Evolutionary conservation across 2,888 invertebrate genomes (phyloP), one percentile per base, ranked within the genome.

Genomic region (Chloroclystis v-ata): DNA sequence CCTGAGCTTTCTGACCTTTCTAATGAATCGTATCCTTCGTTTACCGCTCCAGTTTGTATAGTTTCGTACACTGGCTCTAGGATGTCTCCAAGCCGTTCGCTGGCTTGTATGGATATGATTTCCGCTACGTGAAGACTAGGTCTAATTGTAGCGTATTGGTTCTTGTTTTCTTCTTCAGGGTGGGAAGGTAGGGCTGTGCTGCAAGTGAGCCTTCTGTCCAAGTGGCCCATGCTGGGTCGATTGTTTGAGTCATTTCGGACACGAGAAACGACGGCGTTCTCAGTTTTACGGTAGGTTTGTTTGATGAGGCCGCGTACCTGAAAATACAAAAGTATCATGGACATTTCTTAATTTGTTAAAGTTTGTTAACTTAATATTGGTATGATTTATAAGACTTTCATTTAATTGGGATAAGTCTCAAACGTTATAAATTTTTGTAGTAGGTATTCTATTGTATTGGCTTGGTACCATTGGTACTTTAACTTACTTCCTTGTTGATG

Each of bases 401-500:
- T n/a, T n/a, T n/a, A n/a, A n/a, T n/a, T n/a, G n/a, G n/a, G n/a
- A n/a, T n/a, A n/a, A n/a, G n/a, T n/a, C n/a, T n/a, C n/a, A n/a
- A n/a, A n/a, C n/a, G n/a, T n/a, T n/a, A 46, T 1, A 32, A 33
- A 30, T 47, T 13, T 20, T 20, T 20, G 20, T 20, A 20, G 20
- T 20, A 4, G 20, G 20, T 20, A 20, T 20, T 20, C 3, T n/a
- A 20, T 20, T 20, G 20, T 20, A 20, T 20, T 20, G 20, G 20
- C 5, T 4, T 20, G 2, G 20, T 4, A 20, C 5, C 5, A 20
- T 20, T n/a, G 5, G 20, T 20, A 20, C 2, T 20, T 2, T n/a
- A 12, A 28, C 13, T 32, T 71, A 91, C 91, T 89, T 94, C 92
- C 60, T 89, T 87, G 60, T 91, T 92, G 1, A 89, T 75, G 59